Base-by-base conservation (phyloP, 2,888 invertebrate genomes). In the Tenthredo livida region DNA sequence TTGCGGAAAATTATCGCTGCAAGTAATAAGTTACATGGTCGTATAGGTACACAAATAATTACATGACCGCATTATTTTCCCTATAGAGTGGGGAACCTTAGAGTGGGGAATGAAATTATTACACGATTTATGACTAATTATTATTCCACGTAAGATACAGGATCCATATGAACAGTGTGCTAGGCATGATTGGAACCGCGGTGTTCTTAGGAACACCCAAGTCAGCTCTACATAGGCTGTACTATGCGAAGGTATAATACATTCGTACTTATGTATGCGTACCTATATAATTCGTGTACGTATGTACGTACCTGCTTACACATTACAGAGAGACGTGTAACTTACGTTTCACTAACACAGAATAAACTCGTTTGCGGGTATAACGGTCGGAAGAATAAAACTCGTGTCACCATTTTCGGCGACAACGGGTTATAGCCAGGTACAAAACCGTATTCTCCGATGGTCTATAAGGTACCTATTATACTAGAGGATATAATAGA, bases 51-150 rank as follows among this genome's bases (percentile, higher is more conserved):
- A 50, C 17, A n/a, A 50, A 6, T 50, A 6, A 50, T 50, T n/a
- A n/a, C n/a, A 54, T n/a, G n/a, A 54, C 47, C 47, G 47, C 47
- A 12, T 21, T 58, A 58, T 7, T 58, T 58, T 61, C 25, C 61
- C 12, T 6, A 61, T 25, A 61, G 61, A 9, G n/a, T n/a, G n/a
- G n/a, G n/a, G n/a, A 25, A 61, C 61, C 61, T 12, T n/a, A n/a
- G n/a, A n/a, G 54, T 54, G 54, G 54, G 72, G 43, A 67, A 67
- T 47, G 29, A 61, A 82, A 82, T 82, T 43, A 25, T 61, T 61
- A 40, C 58, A 61, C 80, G 80, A 61, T 37, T 80, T 80, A 61
- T 80, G 80, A 80, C 83, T 83, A 83, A 83, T 83, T 83, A 40
- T 83, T 83, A 83, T 83, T 83, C 83, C 83, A n/a, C 67, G 83